Percentiles rank a stretch among this genome's conserved stretches.
phyloP scores from a whole-genome alignment of 92 coral and sea anemone genomes.

The Muricea muricata region DNA sequence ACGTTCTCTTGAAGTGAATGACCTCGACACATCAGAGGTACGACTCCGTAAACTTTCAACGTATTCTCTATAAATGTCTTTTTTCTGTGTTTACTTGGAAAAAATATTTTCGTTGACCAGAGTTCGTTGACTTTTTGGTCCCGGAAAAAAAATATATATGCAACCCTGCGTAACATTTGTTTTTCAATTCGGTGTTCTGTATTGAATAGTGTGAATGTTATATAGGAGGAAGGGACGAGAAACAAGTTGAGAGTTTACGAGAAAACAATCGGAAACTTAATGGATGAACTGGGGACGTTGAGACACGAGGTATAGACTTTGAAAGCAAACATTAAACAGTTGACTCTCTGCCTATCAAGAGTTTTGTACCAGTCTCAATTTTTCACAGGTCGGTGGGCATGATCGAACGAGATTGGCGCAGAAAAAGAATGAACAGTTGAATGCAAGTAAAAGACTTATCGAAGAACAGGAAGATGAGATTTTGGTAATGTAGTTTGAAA shows the following conservation, averaged over 20 bases:
- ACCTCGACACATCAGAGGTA: slow-evolving; percentile 94
- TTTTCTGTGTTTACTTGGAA: too few species aligned
- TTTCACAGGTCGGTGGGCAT: slow-evolving; percentile 59
- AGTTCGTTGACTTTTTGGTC: too few species aligned
- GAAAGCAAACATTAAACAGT: too few species aligned
- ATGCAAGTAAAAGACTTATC: slow-evolving; percentile 85
- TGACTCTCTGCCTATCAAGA: neutral
- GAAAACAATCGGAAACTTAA: slow-evolving; percentile 86
- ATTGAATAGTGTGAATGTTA: neutral
- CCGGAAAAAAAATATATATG: too few species aligned
- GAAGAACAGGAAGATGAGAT: slow-evolving; percentile 91
- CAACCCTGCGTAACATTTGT: neutral
- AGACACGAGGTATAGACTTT: slow-evolving; percentile 71
- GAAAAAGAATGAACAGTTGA: slow-evolving; percentile 87
- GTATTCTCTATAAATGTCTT: too few species aligned
- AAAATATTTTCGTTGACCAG: too few species aligned
- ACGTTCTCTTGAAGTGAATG: slow-evolving; percentile 79
- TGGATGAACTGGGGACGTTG: slow-evolving; percentile 93
- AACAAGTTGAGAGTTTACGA: slow-evolving; percentile 86
- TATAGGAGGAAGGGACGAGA: slow-evolving; percentile 83
- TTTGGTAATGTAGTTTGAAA: slow-evolving; percentile 39
- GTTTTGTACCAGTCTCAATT: neutral
- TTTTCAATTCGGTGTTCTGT: neutral
- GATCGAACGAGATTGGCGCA: slow-evolving; percentile 71
- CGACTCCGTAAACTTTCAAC: neutral